Percentiles rank a stretch among this genome's conserved stretches.
Evolutionary conservation across 1,140 invertebrate genomes (phyloP).

Genomic region (Drosophila subpulchrella): DNA sequence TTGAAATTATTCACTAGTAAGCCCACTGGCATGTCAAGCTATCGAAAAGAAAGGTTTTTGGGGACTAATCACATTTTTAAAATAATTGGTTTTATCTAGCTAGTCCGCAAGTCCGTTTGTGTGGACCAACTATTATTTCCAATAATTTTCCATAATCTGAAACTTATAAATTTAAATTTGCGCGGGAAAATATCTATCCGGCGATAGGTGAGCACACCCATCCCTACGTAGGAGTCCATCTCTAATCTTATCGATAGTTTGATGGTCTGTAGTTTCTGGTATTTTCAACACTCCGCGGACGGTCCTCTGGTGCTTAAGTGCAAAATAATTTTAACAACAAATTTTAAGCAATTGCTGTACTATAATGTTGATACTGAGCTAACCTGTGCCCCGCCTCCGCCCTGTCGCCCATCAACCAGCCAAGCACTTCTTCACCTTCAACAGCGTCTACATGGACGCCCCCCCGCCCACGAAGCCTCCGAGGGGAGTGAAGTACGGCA

Average conservation of each 20-base stretch:
- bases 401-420: slow-evolving; percentile 15
- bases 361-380: slow-evolving; percentile 40
- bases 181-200: not conserved
- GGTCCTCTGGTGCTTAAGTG: slow-evolving; percentile 11
- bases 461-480: slow-evolving; percentile 91
- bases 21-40: not conserved
- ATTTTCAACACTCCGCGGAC: not conserved
- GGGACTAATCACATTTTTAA: too few relatives aligned
- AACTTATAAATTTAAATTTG: not conserved
- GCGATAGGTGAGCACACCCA: not conserved
- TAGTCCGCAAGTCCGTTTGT: too few relatives aligned
- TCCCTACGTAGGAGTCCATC: not conserved
- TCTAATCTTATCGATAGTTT: slow-evolving; percentile 25
- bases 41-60: not conserved
- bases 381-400: slow-evolving; percentile 21
- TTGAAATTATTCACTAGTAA: not conserved
- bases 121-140: too few relatives aligned
- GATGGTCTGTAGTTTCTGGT: not conserved
- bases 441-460: slow-evolving; percentile 59
- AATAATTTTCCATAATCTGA: too few relatives aligned
- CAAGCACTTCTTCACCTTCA: slow-evolving; percentile 23
- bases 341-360: slow-evolving; percentile 15
- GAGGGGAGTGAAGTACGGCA: slow-evolving; percentile 91
- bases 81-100: too few relatives aligned
- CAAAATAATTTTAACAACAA: slow-evolving; percentile 8